These are phyloP conservation scores for Euzophera pinguis DNA, from an alignment of 2,888 invertebrate genomes.

Conservation along the genomic window DNA sequence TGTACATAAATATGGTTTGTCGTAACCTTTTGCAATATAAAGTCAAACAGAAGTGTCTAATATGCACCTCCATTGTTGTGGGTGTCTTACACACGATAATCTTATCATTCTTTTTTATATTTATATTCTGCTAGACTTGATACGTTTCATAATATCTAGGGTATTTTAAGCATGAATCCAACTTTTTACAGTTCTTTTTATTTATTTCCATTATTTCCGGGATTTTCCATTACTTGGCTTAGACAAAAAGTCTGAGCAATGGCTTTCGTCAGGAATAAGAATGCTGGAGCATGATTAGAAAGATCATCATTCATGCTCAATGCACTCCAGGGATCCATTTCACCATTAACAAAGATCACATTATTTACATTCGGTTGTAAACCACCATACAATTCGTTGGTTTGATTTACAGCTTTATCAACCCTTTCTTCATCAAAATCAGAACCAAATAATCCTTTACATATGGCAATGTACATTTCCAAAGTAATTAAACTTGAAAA, in stretches of 20 bases:
- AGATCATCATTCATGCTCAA: slow-evolving; percentile 6
- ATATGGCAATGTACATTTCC: background rate
- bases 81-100: no score
- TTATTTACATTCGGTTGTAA: slow-evolving; percentile 7
- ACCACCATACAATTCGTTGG: slow-evolving; percentile 14
- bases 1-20: no score
- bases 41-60: no score
- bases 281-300: background rate
- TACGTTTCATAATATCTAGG: no score
- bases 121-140: no score
- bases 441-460: background rate
- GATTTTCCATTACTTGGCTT: background rate
- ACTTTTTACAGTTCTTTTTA: background rate
- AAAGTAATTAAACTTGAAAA: background rate
- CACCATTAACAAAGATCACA: slow-evolving; percentile 15
- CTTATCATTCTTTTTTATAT: no score
- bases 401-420: background rate
- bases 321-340: slow-evolving; percentile 15
- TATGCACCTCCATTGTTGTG: no score
- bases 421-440: background rate
- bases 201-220: background rate
- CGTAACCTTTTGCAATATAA: no score
- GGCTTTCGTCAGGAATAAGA: background rate
- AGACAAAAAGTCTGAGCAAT: background rate
- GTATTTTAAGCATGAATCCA: background rate